Percentiles rank a stretch among this genome's conserved stretches.
These are phyloP conservation scores for Schlechtendalia chinensis DNA, from an alignment of 1,140 invertebrate species.

Conservation along the genomic window DNA sequence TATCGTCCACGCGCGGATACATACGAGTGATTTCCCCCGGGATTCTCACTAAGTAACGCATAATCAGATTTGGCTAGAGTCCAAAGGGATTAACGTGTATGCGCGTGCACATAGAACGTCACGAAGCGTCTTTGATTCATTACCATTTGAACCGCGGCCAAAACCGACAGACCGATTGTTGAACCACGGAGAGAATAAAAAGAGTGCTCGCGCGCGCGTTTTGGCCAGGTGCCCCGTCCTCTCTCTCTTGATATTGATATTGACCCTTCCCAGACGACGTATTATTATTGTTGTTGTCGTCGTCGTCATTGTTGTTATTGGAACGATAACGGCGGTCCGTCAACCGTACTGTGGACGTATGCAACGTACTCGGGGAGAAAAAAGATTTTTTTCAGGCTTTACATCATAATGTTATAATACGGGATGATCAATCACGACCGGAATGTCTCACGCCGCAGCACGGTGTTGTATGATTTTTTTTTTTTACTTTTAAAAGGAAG, in stretches of 20 bases:
- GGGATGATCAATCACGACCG: no score
- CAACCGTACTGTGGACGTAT: background rate
- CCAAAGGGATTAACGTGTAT: background rate
- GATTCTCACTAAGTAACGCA: background rate
- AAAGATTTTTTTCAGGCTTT: constrained; percentile 6
- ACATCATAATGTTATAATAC: background rate
- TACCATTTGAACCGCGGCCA: constrained; percentile 15
- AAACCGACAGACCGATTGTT: constrained; percentile 16
- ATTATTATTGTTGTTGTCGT: background rate
- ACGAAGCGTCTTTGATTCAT: constrained; percentile 16
- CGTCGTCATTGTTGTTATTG: background rate
- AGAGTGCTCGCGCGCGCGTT: background rate
- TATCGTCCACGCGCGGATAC: no score
- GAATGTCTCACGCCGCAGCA: no score
- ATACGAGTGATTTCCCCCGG: background rate
- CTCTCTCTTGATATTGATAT: constrained; percentile 15
- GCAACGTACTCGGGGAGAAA: background rate
- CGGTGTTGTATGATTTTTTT: no score
- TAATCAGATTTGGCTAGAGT: constrained; percentile 7
- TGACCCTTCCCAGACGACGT: constrained; percentile 43
- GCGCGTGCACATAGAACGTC: background rate
- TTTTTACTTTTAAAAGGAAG: no score
- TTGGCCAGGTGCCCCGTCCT: constrained; percentile 39
- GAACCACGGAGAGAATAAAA: background rate
- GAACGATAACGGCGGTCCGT: constrained; percentile 2